Evolutionary conservation across 2,888 invertebrate species (phyloP).

Genomic region (Nysson spinosus): DNA sequence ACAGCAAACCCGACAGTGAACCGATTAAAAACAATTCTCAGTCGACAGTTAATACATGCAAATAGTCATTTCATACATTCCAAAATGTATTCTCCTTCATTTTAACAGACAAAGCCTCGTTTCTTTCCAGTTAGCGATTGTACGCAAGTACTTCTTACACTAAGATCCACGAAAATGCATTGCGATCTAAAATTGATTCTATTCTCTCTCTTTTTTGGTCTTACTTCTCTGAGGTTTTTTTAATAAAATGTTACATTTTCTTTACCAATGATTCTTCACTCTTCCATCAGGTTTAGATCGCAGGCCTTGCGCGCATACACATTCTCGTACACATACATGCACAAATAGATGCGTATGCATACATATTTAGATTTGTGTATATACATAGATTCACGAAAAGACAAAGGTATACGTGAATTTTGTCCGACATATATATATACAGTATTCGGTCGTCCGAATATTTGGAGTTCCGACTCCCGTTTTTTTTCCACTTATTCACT

Average conservation of each 20-base stretch:
- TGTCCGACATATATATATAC: slow-evolving; percentile 48
- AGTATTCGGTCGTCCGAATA: slow-evolving; percentile 43
- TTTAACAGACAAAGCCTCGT: slow-evolving; percentile 8
- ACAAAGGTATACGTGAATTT: slow-evolving; percentile 49
- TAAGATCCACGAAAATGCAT: slow-evolving; percentile 28
- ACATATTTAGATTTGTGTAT: slow-evolving; percentile 23
- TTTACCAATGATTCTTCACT: neutral
- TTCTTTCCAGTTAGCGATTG: slow-evolving; percentile 28
- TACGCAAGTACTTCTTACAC: slow-evolving; percentile 35
- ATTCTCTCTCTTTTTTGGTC: neutral
- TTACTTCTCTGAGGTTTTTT: neutral
- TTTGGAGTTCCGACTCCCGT: slow-evolving; percentile 36
- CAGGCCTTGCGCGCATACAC: slow-evolving; percentile 32
- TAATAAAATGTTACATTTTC: neutral
- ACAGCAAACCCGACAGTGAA: slow-evolving; percentile 56
- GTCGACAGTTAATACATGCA: slow-evolving; percentile 59
- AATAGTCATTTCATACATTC: slow-evolving; percentile 35
- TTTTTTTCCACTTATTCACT: slow-evolving; percentile 14
- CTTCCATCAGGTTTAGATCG: slow-evolving; percentile 31
- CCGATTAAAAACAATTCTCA: slow-evolving; percentile 66
- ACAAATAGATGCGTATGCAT: slow-evolving; percentile 39
- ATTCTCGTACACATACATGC: slow-evolving; percentile 30
- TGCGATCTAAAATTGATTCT: slow-evolving; percentile 29
- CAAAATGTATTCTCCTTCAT: slow-evolving; percentile 16
- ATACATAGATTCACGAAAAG: slow-evolving; percentile 43